phyloP scores from a whole-genome alignment of 2,797 vertebrate species.

The Lepilemur septentrionalis region DNA sequence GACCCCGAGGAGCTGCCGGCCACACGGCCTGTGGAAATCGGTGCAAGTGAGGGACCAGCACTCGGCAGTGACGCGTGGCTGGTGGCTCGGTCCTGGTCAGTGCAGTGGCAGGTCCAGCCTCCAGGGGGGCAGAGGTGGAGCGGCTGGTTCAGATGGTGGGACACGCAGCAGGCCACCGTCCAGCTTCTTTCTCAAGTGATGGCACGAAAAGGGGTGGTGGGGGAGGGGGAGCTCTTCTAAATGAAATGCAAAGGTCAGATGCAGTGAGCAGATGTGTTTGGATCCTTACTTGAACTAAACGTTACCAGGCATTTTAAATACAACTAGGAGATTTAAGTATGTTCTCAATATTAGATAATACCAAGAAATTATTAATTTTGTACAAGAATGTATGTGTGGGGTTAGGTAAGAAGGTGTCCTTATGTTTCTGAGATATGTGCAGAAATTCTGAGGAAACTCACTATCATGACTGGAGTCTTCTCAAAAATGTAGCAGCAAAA shows the following conservation, averaged over 20 bases:
- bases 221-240: background rate
- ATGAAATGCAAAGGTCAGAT: background rate
- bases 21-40: background rate
- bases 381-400: background rate
- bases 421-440: background rate
- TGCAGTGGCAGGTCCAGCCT: background rate
- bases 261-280: background rate
- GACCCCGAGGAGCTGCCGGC: background rate
- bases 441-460: background rate
- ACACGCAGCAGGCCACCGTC: background rate
- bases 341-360: no score
- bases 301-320: background rate
- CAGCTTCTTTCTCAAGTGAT: background rate
- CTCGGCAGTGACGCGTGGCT: background rate
- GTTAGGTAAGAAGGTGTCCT: background rate
- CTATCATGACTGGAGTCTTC: background rate
- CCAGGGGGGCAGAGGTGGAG: background rate
- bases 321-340: background rate
- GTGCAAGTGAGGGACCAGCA: rapidly evolving
- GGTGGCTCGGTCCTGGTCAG: background rate
- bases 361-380: no score
- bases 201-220: background rate
- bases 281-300: background rate
- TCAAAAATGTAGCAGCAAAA: background rate
- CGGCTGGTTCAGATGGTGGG: background rate